Evolutionary conservation across 2,797 vertebrate species (phyloP).

Genomic region (Pipistrellus pygmaeus): DNA sequence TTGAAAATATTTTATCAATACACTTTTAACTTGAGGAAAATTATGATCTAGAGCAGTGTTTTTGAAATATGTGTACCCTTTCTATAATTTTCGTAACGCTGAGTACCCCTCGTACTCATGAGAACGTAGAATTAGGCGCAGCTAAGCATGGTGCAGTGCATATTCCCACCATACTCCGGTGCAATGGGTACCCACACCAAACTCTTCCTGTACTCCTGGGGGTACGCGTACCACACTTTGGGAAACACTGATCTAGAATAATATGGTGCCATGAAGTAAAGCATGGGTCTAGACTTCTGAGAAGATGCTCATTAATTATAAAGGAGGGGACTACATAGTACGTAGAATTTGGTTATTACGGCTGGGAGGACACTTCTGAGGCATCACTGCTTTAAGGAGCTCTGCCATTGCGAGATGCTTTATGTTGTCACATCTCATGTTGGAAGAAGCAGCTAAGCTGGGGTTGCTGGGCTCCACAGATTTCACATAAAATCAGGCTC

Average conservation of each 20-base stretch:
- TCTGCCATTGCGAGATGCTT: neutral
- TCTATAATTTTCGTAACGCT: too few relatives aligned
- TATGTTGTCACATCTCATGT: neutral
- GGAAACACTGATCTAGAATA: neutral
- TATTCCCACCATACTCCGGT: too few relatives aligned
- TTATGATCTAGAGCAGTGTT: neutral
- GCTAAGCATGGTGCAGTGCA: too few relatives aligned
- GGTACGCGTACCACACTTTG: too few relatives aligned
- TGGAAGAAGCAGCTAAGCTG: neutral
- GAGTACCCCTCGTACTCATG: too few relatives aligned
- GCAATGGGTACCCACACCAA: too few relatives aligned
- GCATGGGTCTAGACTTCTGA: conserved; percentile 26
- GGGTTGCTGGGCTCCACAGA: neutral
- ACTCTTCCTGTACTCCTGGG: too few relatives aligned
- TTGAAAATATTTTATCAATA: conserved; percentile 36
- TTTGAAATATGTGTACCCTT: too few relatives aligned
- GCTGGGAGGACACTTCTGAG: neutral
- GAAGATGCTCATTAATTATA: neutral
- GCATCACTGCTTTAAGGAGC: neutral
- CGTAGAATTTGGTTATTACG: neutral
- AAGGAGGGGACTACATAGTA: neutral
- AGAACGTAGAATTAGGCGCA: too few relatives aligned
- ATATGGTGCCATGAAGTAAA: conserved; percentile 55
- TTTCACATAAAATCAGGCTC: neutral
- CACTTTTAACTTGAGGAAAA: neutral